Evolutionary conservation across 2,888 invertebrate genomes (phyloP).

Genomic region (Cetonia aurata): DNA sequence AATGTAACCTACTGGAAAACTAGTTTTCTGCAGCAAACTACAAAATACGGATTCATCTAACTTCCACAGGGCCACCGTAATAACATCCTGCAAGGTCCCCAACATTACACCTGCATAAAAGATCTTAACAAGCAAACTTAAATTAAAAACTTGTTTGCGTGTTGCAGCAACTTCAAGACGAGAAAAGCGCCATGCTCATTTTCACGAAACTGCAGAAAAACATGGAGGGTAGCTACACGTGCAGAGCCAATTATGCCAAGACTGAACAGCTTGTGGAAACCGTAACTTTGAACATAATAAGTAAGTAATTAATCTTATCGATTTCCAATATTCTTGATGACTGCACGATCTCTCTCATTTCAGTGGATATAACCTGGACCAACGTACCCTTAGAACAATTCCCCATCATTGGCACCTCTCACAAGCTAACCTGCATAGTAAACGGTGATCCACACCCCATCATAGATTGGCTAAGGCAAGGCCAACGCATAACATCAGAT

Average conservation of each 20-base stretch:
- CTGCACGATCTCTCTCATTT: too few species aligned
- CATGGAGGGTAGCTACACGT: slow-evolving; percentile 86
- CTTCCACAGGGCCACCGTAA: not conserved
- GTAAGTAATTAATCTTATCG: slow-evolving; percentile 66
- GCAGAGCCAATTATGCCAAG: slow-evolving; percentile 83
- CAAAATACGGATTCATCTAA: slow-evolving; percentile 5
- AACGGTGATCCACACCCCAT: slow-evolving; percentile 86
- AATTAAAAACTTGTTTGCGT: slow-evolving; percentile 32
- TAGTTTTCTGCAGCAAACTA: not conserved
- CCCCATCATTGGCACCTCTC: slow-evolving; percentile 82
- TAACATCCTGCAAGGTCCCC: not conserved
- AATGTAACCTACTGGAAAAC: not conserved
- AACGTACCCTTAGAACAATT: slow-evolving; percentile 88
- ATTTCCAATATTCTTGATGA: too few species aligned
- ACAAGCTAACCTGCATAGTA: slow-evolving; percentile 85
- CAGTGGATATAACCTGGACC: slow-evolving; percentile 87
- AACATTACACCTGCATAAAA: not conserved
- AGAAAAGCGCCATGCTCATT: slow-evolving; percentile 77
- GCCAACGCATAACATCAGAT: slow-evolving; percentile 71
- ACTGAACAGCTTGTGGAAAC: slow-evolving; percentile 75
- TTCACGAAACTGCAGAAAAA: slow-evolving; percentile 80
- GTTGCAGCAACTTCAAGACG: slow-evolving; percentile 68
- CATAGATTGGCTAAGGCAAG: slow-evolving; percentile 89
- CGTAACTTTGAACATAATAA: slow-evolving; percentile 80
- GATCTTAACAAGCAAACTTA: slow-evolving; percentile 28